Percentiles rank a stretch among this genome's conserved stretches.
Conservation (phyloP, 2,797 vertebrate species). For the Sebastes elongatus region DNA sequence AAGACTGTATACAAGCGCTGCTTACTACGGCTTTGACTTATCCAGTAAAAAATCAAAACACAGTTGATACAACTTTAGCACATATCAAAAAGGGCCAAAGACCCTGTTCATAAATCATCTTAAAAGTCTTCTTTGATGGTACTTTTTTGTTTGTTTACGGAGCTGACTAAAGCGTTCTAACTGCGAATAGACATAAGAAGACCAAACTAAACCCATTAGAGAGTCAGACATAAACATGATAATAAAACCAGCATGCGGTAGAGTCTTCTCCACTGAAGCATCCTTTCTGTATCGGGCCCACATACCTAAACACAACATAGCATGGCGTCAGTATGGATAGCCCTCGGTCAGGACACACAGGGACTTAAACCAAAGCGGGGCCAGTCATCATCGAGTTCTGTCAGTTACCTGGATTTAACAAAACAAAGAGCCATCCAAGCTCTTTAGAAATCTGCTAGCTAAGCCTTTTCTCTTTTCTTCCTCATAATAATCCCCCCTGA, state of each 20-base stretch:
- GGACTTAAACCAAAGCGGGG: constrained; percentile 64
- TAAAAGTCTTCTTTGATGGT: constrained; percentile 34
- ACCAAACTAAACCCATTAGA: constrained; percentile 52
- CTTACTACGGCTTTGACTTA: background rate
- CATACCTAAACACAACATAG: constrained; percentile 56
- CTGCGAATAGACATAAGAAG: constrained; percentile 46
- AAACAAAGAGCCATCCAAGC: constrained; percentile 71
- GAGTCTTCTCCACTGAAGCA: constrained; percentile 55
- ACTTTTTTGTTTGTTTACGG: constrained; percentile 62
- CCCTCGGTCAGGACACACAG: constrained; percentile 66
- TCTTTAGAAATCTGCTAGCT: constrained; percentile 71
- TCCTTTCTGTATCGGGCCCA: constrained; percentile 56
- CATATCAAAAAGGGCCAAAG: constrained; percentile 20
- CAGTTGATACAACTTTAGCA: constrained; percentile 23
- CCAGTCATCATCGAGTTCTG: constrained; percentile 72
- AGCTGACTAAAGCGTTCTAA: constrained; percentile 26
- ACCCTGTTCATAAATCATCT: constrained; percentile 14
- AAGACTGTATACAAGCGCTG: background rate
- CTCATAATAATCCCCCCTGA: constrained; percentile 82
- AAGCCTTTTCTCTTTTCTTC: constrained; percentile 80
- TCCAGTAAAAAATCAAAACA: constrained; percentile 6
- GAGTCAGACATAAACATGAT: constrained; percentile 71
- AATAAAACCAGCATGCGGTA: constrained; percentile 72
- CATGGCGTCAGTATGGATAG: constrained; percentile 68
- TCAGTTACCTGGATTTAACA: constrained; percentile 77